Conservation (phyloP, 2,113 vertebrate genomes). For the Pagrus major region DNA sequence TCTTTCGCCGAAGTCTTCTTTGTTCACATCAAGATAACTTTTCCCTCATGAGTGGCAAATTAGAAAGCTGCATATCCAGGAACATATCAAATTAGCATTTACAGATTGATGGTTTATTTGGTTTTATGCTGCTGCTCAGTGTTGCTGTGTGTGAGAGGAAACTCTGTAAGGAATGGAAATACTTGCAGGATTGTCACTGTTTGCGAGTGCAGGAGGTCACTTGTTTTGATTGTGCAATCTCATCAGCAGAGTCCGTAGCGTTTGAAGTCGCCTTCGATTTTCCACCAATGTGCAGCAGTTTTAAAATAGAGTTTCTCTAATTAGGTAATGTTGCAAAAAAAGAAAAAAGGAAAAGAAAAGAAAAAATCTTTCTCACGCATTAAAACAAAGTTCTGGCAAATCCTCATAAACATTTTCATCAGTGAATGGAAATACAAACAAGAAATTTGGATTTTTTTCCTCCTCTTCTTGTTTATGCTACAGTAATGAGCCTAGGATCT, state of each 20-base stretch:
- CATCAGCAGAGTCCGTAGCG: conserved; percentile 30
- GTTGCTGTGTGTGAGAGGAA: conserved; percentile 36
- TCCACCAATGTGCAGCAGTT: conserved; percentile 52
- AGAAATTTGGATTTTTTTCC: conserved; percentile 62
- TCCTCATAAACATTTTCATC: conserved; percentile 75
- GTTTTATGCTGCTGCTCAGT: conserved; percentile 22
- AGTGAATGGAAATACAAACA: conserved; percentile 72
- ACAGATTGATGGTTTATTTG: conserved; percentile 48
- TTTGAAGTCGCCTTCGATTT: conserved; percentile 69
- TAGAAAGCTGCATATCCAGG: conserved; percentile 30
- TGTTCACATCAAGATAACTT: conserved; percentile 45
- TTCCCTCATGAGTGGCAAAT: conserved; percentile 38
- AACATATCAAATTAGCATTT: conserved; percentile 23
- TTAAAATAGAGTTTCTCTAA: conserved; percentile 73
- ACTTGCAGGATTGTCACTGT: conserved; percentile 41
- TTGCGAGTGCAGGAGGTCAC: conserved; percentile 48
- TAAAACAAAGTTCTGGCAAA: conserved; percentile 74
- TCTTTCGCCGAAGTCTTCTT: conserved; percentile 15
- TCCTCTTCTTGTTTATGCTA: conserved; percentile 81
- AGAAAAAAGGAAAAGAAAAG: too few species aligned
- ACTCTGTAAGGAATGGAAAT: conserved; percentile 14
- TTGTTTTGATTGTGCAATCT: conserved; percentile 65
- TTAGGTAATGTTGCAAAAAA: conserved; percentile 69
- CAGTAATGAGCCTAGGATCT: conserved; percentile 83
- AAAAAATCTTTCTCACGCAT: conserved; percentile 51